Conservation (phyloP, 2,888 invertebrate genomes). For the Leptopterna dolabrata region DNA sequence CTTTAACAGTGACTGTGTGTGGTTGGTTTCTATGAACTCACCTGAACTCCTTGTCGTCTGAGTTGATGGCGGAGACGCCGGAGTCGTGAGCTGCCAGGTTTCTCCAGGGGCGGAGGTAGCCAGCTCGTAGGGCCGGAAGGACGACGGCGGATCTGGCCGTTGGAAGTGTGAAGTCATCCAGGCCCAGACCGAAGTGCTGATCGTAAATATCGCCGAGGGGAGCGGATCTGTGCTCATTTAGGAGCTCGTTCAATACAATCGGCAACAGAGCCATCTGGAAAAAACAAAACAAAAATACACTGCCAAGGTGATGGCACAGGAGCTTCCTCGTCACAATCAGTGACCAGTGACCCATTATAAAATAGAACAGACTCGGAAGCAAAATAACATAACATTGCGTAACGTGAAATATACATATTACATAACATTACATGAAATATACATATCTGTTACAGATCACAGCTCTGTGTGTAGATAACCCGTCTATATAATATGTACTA, state of each 20-base stretch:
- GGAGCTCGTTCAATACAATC: conserved; percentile 60
- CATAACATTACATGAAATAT: too few species aligned
- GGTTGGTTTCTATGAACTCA: background rate
- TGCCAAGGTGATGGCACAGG: too few species aligned
- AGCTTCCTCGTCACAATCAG: too few species aligned
- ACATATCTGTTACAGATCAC: too few species aligned
- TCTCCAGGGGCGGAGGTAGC: conserved; percentile 61
- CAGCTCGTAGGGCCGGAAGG: conserved; percentile 52
- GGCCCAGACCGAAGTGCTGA: conserved; percentile 62
- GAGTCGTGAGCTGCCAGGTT: conserved; percentile 58
- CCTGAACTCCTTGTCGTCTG: conserved; percentile 64
- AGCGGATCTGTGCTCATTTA: conserved; percentile 52
- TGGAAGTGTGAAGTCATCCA: conserved; percentile 54
- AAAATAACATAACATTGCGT: too few species aligned
- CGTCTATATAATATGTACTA: too few species aligned
- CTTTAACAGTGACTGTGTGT: too few species aligned
- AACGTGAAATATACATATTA: too few species aligned
- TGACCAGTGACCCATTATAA: too few species aligned
- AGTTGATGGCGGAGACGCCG: conserved; percentile 61
- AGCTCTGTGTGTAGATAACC: too few species aligned
- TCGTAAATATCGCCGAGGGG: conserved; percentile 59
- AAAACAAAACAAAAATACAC: background rate
- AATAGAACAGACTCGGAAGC: too few species aligned
- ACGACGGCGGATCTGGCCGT: background rate
- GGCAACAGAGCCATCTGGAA: conserved; percentile 63